Percentiles rank a stretch among this genome's conserved stretches.
Conservation (phyloP, 2,888 invertebrate genomes). For the Dichetophora obliterata region DNA sequence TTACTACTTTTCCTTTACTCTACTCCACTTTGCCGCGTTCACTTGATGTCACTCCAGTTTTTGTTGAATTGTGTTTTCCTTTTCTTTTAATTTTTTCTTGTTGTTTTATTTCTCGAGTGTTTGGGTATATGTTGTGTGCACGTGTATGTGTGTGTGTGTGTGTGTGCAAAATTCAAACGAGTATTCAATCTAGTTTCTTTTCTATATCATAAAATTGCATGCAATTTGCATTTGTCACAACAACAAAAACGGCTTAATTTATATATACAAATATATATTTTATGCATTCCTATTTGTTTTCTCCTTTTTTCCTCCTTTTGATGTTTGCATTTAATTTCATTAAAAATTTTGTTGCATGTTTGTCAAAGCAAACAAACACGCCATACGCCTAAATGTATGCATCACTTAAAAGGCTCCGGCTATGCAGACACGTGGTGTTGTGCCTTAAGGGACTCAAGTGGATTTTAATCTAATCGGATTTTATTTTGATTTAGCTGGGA, state of each 20-base stretch:
- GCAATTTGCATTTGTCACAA: constrained; percentile 30
- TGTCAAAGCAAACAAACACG: constrained; percentile 11
- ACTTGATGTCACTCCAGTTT: not conserved
- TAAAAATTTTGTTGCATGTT: constrained; percentile 30
- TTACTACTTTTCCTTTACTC: not conserved
- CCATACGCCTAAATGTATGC: constrained; percentile 32
- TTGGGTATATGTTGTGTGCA: not conserved
- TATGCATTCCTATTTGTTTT: not conserved
- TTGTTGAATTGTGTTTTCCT: not conserved
- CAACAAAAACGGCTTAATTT: constrained; percentile 3
- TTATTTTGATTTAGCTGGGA: constrained; percentile 1
- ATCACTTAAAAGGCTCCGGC: constrained; percentile 3
- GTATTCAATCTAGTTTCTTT: constrained; percentile 16
- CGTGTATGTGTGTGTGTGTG: not conserved
- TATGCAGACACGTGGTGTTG: constrained; percentile 13
- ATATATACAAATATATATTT: not conserved
- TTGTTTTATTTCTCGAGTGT: not conserved
- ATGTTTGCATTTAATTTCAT: constrained; percentile 30
- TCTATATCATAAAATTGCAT: constrained; percentile 9
- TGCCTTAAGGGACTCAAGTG: not conserved
- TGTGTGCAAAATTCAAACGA: not conserved
- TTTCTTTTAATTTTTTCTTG: not conserved
- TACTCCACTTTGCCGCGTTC: not conserved
- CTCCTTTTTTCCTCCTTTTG: not conserved
- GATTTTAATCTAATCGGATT: constrained; percentile 12